Evolutionary conservation across 2,888 invertebrate species (phyloP), one percentile per base, ranked within the genome.

Genomic region (Leptinotarsa tumamoca): DNA sequence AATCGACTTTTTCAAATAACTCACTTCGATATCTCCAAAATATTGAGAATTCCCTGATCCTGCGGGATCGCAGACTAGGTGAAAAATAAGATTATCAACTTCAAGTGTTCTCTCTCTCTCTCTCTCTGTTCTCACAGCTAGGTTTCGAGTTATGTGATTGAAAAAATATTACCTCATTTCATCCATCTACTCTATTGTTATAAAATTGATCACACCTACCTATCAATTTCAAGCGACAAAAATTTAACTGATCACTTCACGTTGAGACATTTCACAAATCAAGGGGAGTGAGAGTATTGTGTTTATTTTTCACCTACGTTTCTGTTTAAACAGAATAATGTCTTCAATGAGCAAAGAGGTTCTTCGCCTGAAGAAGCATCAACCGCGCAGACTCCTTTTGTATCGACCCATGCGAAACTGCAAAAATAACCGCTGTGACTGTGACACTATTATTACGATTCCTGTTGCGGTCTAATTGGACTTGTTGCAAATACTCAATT

Each of bases 361-460:
- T 63, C 17, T 43, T 43, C 63, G 63, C 63, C 27, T 63, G 63
- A 33, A n/a, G 33, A 33, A 63, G 4, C 63, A 17, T 63, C 49
- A 43, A 23, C 43, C 49, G 74, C 79, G 79, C 79, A 76, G 73
- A 58, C 79, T 71, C 73, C 21, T 17, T 52, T 21, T 49, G 13
- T 79, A 79, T 79, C 77, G 79, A 79, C 71, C 79, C 75, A 67
- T 68, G 43, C 33, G 27, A 43, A 63, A 43, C 63, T 33, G 63
- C 63, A n/a, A 63, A 63, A 63, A 68, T 68, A 72, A 75, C 61
- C 61, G 68, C 61, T 72, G 75, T 67, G 21, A 72, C 67, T 52
- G 68, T 18, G n/a, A 63, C 43, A 43, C 43, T 10, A 43, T 43
- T 43, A 43, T 43, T 43, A 63, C 33, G 14, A 27, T 43, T 2